These are phyloP conservation scores for Anguilla megastoma DNA, from an alignment of 2,797 vertebrate species.

Conservation along the genomic window DNA sequence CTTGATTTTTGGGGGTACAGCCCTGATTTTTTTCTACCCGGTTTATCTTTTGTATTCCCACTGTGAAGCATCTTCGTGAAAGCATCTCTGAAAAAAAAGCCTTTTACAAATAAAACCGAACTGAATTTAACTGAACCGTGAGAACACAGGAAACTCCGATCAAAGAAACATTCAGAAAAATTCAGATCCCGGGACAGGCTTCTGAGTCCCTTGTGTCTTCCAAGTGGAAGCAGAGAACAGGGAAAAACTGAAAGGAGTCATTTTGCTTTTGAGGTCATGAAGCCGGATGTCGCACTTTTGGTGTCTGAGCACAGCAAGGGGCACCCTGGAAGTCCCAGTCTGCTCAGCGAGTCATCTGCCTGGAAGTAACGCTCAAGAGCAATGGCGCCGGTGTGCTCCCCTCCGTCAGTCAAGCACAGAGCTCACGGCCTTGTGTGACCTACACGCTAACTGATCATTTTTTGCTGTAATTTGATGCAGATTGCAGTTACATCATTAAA, in stretches of 20 bases:
- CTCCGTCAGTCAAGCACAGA: background rate
- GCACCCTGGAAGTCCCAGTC: background rate
- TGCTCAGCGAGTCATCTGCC: background rate
- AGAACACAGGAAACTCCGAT: background rate
- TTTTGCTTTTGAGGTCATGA: background rate
- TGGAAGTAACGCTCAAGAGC: background rate
- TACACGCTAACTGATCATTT: background rate
- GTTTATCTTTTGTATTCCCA: too few relatives aligned
- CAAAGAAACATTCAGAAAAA: background rate
- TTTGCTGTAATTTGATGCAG: background rate
- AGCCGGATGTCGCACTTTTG: background rate
- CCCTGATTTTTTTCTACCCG: too few relatives aligned
- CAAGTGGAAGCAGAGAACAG: background rate
- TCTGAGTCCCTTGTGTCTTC: background rate
- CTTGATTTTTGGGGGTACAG: too few relatives aligned
- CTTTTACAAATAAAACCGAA: too few relatives aligned
- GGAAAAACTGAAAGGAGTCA: background rate
- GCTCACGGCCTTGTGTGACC: background rate
- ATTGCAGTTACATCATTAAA: background rate
- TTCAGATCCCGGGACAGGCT: background rate
- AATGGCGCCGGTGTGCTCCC: background rate
- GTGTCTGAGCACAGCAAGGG: background rate
- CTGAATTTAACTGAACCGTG: too few relatives aligned
- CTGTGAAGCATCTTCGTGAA: too few relatives aligned
- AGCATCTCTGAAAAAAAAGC: too few relatives aligned